Base-by-base conservation (phyloP, 2,888 invertebrate genomes). In the Pseudococcus viburni region DNA sequence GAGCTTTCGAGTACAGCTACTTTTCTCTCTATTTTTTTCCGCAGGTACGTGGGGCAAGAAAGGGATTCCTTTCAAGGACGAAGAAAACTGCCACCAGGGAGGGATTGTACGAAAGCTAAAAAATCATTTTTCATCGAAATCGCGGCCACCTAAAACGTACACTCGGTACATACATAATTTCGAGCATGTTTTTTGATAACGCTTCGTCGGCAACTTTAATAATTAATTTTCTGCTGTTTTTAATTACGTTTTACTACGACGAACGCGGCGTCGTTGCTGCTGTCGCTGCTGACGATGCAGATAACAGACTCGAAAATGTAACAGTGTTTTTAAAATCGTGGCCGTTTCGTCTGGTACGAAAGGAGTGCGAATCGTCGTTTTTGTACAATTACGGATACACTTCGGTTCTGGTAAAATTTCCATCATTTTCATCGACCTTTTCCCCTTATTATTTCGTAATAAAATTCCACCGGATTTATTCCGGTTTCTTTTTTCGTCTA, bases 201-300 rank as follows among this genome's bases (percentile, higher is more conserved):
- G 80, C 46, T 42, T n/a, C 80, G 80, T 80, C 5, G 80, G 80
- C 19, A 42, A 80, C 80, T 80, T 80, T 42, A n/a, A 19, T 80
- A 80, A 80, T 80, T 80, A 80, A 80, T 80, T 80, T 80, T 80
- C 80, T n/a, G n/a, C 80, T 80, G 17, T 80, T 80, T 42, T 42
- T 42, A n/a, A 19, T 80, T 19, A 42, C 22, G 7, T 26, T 80
- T 80, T n/a, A 19, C 19, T 8, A 42, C 80, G n/a, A 26, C 26
- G 22, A 22, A 0, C 22, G 22, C 6, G 9, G 64, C 8, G 64
- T 9, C 22, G 22, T 15, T 22, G 68, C 26, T 12, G 68, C 68
- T 15, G 33, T 4, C 1, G 4, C 64, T 8, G 8, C 64, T 1
- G n/a, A 8, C 33, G 15, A 9, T 26, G 68, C 68, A 5, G n/a